Base-by-base conservation (phyloP, 2,888 invertebrate species). In the Cantharis rufa region DNA sequence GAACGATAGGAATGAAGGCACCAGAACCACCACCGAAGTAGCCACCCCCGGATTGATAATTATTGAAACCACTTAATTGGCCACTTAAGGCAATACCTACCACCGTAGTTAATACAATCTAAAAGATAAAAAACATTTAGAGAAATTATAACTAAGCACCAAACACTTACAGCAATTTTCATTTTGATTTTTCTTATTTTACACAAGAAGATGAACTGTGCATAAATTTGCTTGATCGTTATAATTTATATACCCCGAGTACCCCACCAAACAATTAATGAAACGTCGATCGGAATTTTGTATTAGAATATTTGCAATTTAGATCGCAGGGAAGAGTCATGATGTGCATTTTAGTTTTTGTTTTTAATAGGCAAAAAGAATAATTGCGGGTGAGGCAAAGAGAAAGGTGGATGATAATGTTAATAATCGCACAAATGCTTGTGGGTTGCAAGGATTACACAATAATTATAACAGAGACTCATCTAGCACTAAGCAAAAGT, bases 1-100 rank as follows among this genome's bases (percentile, higher is more conserved):
- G 89, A 16, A 92, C 84, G 79, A 93, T 93, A 7, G 92, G 92
- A 80, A 92, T 90, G 62, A 89, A 88, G 3, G 77, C 32, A 15
- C 74, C 74, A 11, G 69, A 71, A 9, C 70, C 62, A 13, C 24
- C 27, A 28, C 69, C 71, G 24, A 28, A 66, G 18, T 69, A 21
- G 10, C 70, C 62, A 13, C 16, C 27, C 10, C 69, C 71, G 16
- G 61, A 71, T 28, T 28, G 62, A 18, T 63, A 21, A 24, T 69
- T 62, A 24, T 69, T 62, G n/a, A 66, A 66, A 16, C 72, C 72
- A 21, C 69, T 32, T 10, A 75, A 21, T 21, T 75, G 74, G 21
- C 28, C 77, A 10, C 62, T 71, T 21, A 74, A 28, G 27, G 71
- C 77, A 11, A 71, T 15, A 27, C 71, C 69, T n/a, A 75, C n/a